phyloP scores from a whole-genome alignment of 2,888 invertebrate genomes.

The Epirrhoe tristata region DNA sequence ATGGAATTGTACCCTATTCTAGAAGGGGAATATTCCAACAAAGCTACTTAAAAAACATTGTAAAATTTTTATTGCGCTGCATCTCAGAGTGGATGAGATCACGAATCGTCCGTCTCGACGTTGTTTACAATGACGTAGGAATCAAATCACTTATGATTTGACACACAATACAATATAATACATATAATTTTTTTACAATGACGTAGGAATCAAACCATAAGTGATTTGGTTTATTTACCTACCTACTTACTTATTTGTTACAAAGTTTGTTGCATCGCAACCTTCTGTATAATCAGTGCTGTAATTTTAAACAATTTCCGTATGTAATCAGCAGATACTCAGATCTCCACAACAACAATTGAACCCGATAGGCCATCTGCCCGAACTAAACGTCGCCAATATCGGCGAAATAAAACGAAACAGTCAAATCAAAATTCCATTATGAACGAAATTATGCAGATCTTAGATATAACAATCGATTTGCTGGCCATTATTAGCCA shows the following conservation, averaged over 20 bases:
- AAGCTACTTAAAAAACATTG: background rate
- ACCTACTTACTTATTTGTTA: background rate
- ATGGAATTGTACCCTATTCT: conserved; percentile 2
- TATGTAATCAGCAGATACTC: conserved; percentile 2
- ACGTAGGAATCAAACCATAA: background rate
- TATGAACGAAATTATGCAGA: conserved; percentile 19
- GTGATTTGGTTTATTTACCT: too few relatives aligned
- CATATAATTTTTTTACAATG: too few relatives aligned
- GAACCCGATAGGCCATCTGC: conserved; percentile 12
- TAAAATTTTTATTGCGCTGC: background rate
- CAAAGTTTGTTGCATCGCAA: background rate
- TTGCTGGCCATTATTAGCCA: conserved; percentile 25
- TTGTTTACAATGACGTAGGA: background rate
- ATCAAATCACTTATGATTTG: background rate
- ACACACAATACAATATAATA: too few relatives aligned
- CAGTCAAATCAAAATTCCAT: conserved; percentile 37
- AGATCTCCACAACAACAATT: background rate
- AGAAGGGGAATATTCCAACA: conserved; percentile 13
- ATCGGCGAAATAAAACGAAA: conserved; percentile 11
- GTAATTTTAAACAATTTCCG: conserved; percentile 5
- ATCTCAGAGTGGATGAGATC: background rate
- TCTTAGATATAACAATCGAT: conserved; percentile 27
- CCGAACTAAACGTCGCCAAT: conserved; percentile 2
- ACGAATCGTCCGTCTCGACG: background rate
- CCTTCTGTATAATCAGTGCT: conserved; percentile 2